These are phyloP conservation scores for Pelodiscus sinensis DNA, from an alignment of 2,113 vertebrate genomes.

Conservation along the genomic window DNA sequence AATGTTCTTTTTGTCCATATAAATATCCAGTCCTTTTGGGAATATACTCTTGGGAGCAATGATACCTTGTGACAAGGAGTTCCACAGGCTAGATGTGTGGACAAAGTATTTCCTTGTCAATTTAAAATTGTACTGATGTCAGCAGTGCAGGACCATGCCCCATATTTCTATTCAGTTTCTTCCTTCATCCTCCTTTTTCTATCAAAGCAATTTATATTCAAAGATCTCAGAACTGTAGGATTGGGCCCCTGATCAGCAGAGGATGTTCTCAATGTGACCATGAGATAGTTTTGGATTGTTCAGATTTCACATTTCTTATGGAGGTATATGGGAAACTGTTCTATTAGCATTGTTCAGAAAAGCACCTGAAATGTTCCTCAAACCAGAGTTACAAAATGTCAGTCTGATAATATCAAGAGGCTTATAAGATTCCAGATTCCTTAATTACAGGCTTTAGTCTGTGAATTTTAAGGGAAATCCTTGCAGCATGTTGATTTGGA, in stretches of 20 bases:
- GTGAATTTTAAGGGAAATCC: neutral
- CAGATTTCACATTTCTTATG: neutral
- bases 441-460: neutral
- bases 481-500: neutral
- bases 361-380: neutral
- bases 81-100: neutral
- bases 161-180: neutral
- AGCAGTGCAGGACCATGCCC: neutral
- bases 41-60: neutral
- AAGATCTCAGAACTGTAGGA: neutral
- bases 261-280: neutral
- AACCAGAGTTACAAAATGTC: neutral
- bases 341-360: neutral
- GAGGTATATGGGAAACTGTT: neutral
- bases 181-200: neutral
- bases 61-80: neutral
- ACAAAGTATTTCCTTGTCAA: neutral
- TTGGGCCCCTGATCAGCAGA: neutral
- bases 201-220: neutral
- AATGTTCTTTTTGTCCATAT: neutral
- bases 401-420: neutral
- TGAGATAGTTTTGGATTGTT: neutral
- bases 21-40: neutral
- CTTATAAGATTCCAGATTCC: neutral
- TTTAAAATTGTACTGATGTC: neutral